Evolutionary conservation across 1,140 invertebrate genomes (phyloP).

Genomic region (Zaprionus nigranus): DNA sequence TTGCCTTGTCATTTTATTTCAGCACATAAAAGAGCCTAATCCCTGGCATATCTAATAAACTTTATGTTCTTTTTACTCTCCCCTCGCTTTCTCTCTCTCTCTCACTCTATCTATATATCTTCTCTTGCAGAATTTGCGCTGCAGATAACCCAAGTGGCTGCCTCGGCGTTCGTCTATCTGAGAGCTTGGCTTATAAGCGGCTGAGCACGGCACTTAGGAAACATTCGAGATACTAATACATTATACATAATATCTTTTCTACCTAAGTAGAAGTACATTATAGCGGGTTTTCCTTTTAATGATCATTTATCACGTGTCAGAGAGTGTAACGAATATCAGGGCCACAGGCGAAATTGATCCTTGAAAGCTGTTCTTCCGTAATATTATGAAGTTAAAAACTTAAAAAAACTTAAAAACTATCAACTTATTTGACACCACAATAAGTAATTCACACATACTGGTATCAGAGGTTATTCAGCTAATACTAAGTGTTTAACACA

Average conservation of each 20-base stretch:
- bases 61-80: constrained; percentile 51
- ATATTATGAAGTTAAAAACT: not conserved
- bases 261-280: constrained; percentile 24
- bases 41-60: constrained; percentile 62
- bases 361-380: not conserved
- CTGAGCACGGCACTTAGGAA: constrained; percentile 35
- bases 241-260: constrained; percentile 7
- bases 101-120: constrained; percentile 28
- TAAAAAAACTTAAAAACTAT: too few relatives aligned
- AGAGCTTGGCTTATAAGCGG: constrained; percentile 71
- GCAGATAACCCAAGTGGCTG: constrained; percentile 59
- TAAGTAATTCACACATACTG: too few relatives aligned
- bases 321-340: not conserved
- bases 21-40: constrained; percentile 60
- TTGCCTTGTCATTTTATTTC: constrained; percentile 49
- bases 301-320: not conserved
- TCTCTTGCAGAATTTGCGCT: constrained; percentile 72
- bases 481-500: not conserved
- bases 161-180: constrained; percentile 66
- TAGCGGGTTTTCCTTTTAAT: not conserved
- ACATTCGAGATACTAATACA: constrained; percentile 8
- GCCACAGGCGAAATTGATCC: too few relatives aligned
- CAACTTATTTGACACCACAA: too few relatives aligned
- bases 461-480: too few relatives aligned
- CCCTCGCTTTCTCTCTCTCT: not conserved